Base-by-base conservation (phyloP, 2,113 vertebrate genomes). In the Sturnira hondurensis region DNA sequence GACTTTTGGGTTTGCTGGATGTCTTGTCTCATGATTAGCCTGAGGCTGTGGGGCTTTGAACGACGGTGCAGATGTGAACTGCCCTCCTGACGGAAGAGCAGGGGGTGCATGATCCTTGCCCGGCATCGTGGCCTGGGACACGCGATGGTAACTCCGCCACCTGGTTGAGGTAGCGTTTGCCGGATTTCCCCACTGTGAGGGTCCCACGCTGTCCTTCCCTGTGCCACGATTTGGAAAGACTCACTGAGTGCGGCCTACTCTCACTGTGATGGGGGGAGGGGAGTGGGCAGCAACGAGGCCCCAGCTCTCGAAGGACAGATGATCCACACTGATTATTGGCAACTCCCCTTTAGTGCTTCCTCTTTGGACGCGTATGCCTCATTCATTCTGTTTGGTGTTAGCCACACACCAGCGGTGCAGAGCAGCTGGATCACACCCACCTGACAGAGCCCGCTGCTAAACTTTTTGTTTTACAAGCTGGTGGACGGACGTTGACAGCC, bases 241-340 rank as follows among this genome's bases (percentile, higher is more conserved):
- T 77, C 54, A 86, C 50, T 70, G 17, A 41, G 31, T 15, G 3
- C 3, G 52, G 17, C 63, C 41, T 7, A 2, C 15, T 22, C 15
- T 74, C 47, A 31, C 0, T 5, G 19, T 3, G 31, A 43, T 31
- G 3, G 13, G 20, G 26, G 33, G 3, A 17, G 7, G 19, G 4
- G 8, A 50, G 2, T 7, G 17, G 10, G 28, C 11, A 4, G 28
- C 17, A 24, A 41, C 74, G 20, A 70, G 81, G 31, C 17, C 56
- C 45, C 31, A 84, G 45, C 28, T 78, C 45, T 38, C 58, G 52
- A 68, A 73, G 24, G 47, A n/a, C 14, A 56, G 22, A 31, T 4
- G 13, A 45, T 28, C 31, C 17, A 8, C 31, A 36, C 1, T 3
- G 4, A n/a, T 12, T 31, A 33, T 58, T 38, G 77, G 33, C 16